Conservation (phyloP, 2,888 invertebrate genomes). For the Dolomedes plantarius region DNA sequence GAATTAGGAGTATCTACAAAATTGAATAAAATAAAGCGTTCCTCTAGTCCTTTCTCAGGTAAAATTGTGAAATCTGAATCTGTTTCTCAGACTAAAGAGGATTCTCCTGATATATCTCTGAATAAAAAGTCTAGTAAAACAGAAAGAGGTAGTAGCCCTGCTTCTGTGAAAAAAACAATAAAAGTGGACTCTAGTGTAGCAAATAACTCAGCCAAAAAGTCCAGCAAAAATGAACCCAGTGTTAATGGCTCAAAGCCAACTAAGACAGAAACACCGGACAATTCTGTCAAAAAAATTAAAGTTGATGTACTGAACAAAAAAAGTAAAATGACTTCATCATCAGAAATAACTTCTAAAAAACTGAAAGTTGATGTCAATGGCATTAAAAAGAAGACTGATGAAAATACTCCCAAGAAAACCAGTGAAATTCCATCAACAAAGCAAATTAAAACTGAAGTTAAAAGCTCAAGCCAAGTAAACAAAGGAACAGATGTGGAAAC, state of each 20-base stretch:
- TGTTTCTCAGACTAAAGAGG: conserved; percentile 12
- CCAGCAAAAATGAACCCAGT: conserved; percentile 16
- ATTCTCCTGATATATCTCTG: conserved; percentile 18
- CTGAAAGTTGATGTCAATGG: not conserved
- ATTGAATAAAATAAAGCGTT: conserved; percentile 37
- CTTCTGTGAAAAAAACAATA: conserved; percentile 23
- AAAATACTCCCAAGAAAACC: conserved; percentile 8
- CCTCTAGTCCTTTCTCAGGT: conserved; percentile 43
- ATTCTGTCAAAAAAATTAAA: conserved; percentile 37
- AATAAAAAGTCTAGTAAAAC: conserved; percentile 26
- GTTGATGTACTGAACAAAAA: conserved; percentile 35
- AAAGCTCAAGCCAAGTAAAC: conserved; percentile 30
- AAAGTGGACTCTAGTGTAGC: conserved; percentile 25
- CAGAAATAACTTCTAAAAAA: conserved; percentile 33
- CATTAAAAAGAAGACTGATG: conserved; percentile 36
- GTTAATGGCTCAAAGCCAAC: not conserved
- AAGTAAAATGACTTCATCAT: conserved; percentile 20
- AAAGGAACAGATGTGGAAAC: conserved; percentile 38
- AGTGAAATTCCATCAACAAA: conserved; percentile 15
- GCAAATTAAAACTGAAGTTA: conserved; percentile 28
- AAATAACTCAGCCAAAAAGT: conserved; percentile 29
- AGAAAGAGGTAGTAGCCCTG: conserved; percentile 28
- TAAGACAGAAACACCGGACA: conserved; percentile 32
- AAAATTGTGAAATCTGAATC: conserved; percentile 38
- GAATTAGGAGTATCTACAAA: conserved; percentile 23